A percentile compares a stretch with the other conserved stretches of the same genome.
Conservation (phyloP, 2,888 invertebrate species). For the Ophraella communa region DNA sequence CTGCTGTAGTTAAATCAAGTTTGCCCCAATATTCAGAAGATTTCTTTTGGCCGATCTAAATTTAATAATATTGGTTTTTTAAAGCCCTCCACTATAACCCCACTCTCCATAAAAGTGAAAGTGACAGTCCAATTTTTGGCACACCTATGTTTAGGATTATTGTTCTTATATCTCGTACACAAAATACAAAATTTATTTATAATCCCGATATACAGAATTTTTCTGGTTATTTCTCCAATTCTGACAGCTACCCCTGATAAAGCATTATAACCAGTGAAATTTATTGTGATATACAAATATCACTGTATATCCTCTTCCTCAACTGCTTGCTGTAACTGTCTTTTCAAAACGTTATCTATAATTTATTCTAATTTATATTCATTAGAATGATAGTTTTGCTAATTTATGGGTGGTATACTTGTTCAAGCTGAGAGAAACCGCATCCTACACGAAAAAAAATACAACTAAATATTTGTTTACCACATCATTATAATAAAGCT, state of each 20-base stretch:
- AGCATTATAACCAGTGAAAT: slow-evolving; percentile 47
- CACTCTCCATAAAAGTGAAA: slow-evolving; percentile 50
- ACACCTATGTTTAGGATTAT: slow-evolving; percentile 41
- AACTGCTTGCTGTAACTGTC: slow-evolving; percentile 19
- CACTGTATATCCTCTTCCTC: slow-evolving; percentile 61
- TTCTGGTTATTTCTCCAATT: slow-evolving; percentile 38
- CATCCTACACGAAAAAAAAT: neutral
- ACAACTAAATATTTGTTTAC: neutral
- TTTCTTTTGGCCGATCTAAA: too few species aligned
- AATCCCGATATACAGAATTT: slow-evolving; percentile 46
- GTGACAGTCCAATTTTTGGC: slow-evolving; percentile 49
- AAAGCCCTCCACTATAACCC: slow-evolving; percentile 49
- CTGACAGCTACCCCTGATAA: slow-evolving; percentile 42
- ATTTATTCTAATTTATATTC: neutral
- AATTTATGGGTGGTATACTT: neutral
- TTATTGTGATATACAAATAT: slow-evolving; percentile 58
- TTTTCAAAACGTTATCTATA: neutral
- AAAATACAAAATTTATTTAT: slow-evolving; percentile 48
- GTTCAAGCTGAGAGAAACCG: neutral
- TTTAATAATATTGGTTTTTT: too few species aligned
- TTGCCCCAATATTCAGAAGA: too few species aligned
- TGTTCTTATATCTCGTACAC: slow-evolving; percentile 41
- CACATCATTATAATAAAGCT: neutral
- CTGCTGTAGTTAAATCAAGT: too few species aligned
- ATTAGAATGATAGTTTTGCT: neutral